Percentiles rank a stretch among this genome's conserved stretches.
Conservation (phyloP, 2,113 vertebrate species). For the Notiomystis cincta region DNA sequence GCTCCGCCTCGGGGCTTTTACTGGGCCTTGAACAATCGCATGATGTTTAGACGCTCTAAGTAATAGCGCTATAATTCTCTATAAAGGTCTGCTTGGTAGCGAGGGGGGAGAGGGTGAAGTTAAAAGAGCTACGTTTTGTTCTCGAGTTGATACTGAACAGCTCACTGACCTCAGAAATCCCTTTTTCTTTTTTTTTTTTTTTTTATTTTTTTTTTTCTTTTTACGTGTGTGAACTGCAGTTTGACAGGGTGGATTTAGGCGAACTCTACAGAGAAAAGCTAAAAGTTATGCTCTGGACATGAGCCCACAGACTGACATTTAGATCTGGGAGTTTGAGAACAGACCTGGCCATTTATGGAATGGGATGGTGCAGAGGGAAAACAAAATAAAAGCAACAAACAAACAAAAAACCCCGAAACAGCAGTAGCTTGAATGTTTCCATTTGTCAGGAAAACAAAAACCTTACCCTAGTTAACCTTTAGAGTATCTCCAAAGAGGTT, state of each 20-base stretch:
- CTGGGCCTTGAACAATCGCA: rapidly evolving
- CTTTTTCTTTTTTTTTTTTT: rapidly evolving
- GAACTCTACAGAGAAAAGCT: not conserved
- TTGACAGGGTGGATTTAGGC: not conserved
- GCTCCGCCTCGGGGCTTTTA: not conserved
- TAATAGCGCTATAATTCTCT: rapidly evolving
- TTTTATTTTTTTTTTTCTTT: rapidly evolving
- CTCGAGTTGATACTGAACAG: not conserved
- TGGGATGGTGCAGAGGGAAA: not conserved
- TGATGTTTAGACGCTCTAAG: not conserved
- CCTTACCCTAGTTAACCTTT: not conserved
- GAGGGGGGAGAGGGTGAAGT: not conserved
- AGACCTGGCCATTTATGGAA: not conserved
- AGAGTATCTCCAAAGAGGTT: not conserved
- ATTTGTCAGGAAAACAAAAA: not conserved
- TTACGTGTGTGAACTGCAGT: not conserved
- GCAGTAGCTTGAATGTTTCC: not conserved
- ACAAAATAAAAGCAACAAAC: not conserved
- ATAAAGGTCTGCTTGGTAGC: not conserved
- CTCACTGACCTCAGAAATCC: not conserved
- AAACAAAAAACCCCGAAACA: not conserved
- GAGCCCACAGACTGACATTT: not conserved
- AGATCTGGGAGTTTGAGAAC: not conserved
- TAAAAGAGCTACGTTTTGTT: rapidly evolving
- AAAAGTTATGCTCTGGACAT: not conserved